These are phyloP conservation scores for Linepithema humile DNA, from an alignment of 1,140 invertebrate species.

Conservation along the genomic window DNA sequence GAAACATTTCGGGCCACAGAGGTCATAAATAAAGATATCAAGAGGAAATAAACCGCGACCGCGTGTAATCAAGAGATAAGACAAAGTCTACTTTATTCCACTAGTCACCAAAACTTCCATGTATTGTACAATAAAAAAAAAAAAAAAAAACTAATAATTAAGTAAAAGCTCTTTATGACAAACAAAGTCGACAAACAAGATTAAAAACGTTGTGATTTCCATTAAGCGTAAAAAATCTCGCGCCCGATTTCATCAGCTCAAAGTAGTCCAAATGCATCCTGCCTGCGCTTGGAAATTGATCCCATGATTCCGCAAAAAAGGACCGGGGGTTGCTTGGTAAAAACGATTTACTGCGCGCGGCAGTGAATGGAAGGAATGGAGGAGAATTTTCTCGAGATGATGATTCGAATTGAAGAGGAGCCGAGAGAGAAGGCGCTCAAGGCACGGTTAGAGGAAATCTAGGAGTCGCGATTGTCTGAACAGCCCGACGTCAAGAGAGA, in stretches of 20 bases:
- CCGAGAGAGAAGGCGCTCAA: neutral
- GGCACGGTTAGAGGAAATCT: neutral
- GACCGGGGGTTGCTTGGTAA: neutral
- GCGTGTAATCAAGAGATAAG: neutral
- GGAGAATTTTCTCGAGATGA: constrained; percentile 40
- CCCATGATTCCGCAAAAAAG: neutral
- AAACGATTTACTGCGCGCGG: neutral
- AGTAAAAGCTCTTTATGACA: neutral
- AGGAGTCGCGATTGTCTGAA: neutral
- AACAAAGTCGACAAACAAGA: neutral
- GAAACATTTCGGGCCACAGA: neutral
- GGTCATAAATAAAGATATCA: constrained; percentile 6
- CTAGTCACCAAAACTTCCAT: neutral
- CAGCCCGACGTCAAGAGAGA: neutral
- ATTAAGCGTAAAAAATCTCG: neutral
- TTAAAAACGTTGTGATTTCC: neutral
- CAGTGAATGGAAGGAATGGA: constrained; percentile 11
- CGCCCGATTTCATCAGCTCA: too few species aligned
- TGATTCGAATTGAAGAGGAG: neutral
- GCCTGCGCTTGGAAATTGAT: neutral
- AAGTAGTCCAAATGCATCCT: neutral
- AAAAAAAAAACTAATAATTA: neutral
- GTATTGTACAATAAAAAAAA: neutral
- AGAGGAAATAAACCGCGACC: neutral
- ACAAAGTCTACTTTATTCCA: neutral